Conservation (phyloP, 2,113 vertebrate genomes). For the Spermophilus dauricus region DNA sequence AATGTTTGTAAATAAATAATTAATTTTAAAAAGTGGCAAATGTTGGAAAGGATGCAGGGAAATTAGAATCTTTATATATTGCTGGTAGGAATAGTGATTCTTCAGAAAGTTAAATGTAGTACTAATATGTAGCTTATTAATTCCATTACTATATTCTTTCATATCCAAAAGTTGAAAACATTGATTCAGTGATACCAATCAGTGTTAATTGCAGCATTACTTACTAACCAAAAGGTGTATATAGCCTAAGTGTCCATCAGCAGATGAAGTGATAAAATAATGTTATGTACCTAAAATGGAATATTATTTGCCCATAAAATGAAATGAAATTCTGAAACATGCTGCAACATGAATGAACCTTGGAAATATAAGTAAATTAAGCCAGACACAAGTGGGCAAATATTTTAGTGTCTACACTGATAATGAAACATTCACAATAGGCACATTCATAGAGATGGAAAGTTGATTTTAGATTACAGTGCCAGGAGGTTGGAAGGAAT, state of each 20-base stretch:
- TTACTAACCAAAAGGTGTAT: background rate
- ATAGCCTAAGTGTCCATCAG: background rate
- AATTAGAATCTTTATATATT: background rate
- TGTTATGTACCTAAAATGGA: background rate
- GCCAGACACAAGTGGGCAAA: background rate
- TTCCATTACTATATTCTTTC: background rate
- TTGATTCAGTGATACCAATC: no score
- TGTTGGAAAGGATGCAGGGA: background rate
- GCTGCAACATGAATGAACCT: background rate
- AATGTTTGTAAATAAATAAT: no score
- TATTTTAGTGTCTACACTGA: background rate
- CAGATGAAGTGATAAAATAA: background rate
- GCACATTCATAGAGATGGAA: background rate
- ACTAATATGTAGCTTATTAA: background rate
- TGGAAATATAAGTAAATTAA: background rate
- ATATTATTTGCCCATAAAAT: background rate
- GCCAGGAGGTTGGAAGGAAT: background rate
- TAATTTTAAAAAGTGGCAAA: background rate
- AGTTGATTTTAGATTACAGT: background rate
- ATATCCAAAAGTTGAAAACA: background rate
- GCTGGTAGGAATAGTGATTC: background rate
- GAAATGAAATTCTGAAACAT: background rate
- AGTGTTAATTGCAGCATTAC: background rate
- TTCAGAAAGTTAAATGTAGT: background rate
- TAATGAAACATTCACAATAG: background rate